These are phyloP conservation scores for Melinopterus prodromus DNA, from an alignment of 2,888 invertebrate genomes.

Conservation along the genomic window DNA sequence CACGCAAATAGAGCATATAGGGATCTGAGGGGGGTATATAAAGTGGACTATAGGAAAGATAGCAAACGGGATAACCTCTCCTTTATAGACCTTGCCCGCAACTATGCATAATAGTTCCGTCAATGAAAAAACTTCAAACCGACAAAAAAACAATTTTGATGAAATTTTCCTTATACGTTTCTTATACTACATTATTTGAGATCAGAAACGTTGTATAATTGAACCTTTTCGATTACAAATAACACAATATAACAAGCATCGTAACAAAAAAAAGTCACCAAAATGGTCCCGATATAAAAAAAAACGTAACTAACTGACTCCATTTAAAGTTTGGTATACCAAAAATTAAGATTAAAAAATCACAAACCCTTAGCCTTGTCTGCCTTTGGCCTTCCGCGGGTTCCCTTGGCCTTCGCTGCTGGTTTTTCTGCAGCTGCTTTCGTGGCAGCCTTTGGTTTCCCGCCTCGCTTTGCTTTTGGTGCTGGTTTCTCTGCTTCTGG, in stretches of 20 bases:
- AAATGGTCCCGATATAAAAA: constrained; percentile 21
- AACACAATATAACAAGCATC: no score
- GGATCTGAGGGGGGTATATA: no score
- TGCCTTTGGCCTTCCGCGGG: constrained; percentile 22
- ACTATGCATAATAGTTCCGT: background rate
- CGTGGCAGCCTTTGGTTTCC: background rate
- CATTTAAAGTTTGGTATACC: constrained; percentile 27
- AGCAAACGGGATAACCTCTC: no score
- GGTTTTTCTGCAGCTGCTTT: constrained; percentile 24
- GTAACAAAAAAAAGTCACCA: background rate
- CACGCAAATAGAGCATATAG: no score
- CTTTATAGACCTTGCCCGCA: no score
- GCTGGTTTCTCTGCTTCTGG: constrained; percentile 47
- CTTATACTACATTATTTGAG: no score
- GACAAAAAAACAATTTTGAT: no score
- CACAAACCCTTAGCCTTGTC: constrained; percentile 29
- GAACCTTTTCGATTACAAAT: no score
- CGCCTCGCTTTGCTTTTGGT: constrained; percentile 32
- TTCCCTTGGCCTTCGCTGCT: constrained; percentile 14
- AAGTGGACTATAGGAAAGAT: no score
- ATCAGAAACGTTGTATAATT: no score
- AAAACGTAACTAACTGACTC: constrained; percentile 32
- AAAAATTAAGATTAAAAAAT: constrained; percentile 32
- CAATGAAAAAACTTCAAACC: no score
- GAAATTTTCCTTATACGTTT: no score